phyloP scores from a whole-genome alignment of 1,140 invertebrate species.

The Drosophila subpulchrella region DNA sequence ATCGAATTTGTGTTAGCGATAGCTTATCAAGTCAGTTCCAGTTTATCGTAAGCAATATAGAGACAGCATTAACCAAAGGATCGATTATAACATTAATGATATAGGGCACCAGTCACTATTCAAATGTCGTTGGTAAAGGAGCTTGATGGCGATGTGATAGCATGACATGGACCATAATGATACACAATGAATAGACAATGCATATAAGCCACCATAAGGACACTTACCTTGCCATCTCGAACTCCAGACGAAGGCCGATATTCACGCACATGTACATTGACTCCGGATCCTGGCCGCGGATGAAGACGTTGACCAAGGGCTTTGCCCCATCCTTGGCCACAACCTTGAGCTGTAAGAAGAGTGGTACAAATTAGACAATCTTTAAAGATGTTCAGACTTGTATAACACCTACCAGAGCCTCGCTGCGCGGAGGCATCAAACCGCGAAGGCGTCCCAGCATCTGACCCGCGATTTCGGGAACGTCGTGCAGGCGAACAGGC shows the following conservation, averaged over 20 bases:
- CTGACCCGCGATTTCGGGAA: constrained; percentile 62
- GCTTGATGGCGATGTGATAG: constrained; percentile 16
- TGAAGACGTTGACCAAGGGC: constrained; percentile 68
- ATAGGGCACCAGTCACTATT: constrained; percentile 10
- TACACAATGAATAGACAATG: constrained; percentile 12
- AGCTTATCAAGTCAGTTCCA: constrained; percentile 59
- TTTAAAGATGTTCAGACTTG: background rate
- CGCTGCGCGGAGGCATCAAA: constrained; percentile 60
- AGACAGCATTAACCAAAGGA: constrained; percentile 67
- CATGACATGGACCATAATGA: constrained; percentile 26
- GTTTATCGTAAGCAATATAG: constrained; percentile 76
- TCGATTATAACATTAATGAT: constrained; percentile 4
- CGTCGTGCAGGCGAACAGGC: constrained; percentile 69
- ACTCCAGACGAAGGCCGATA: constrained; percentile 72
- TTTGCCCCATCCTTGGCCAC: constrained; percentile 36
- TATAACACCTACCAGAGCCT: constrained; percentile 62
- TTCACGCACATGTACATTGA: constrained; percentile 68
- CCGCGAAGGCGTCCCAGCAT: constrained; percentile 66
- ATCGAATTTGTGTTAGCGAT: constrained; percentile 7
- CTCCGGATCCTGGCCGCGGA: constrained; percentile 55
- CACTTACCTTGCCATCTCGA: constrained; percentile 73
- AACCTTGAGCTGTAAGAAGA: constrained; percentile 60
- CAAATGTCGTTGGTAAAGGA: constrained; percentile 18
- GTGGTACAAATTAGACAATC: background rate
- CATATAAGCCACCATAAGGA: too few relatives aligned